Percentiles rank a stretch among this genome's conserved stretches.
phyloP scores from a whole-genome alignment of 2,797 vertebrate species.

The Champsocephalus esox region DNA sequence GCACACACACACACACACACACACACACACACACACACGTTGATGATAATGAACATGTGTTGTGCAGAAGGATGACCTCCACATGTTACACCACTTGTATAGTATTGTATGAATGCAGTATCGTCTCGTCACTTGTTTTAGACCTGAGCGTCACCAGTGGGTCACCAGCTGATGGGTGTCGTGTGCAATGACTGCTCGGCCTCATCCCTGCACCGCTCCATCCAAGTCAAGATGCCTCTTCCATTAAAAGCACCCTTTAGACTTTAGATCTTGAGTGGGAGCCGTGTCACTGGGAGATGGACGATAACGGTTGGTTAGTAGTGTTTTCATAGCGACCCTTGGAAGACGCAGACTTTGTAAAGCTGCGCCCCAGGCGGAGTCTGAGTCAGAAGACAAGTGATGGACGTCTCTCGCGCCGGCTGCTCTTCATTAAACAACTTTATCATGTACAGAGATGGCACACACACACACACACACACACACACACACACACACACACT shows the following conservation, averaged over 20 bases:
- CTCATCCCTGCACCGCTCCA: too few relatives aligned
- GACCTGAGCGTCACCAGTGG: too few relatives aligned
- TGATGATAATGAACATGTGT: too few relatives aligned
- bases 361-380: slow-evolving; percentile 23
- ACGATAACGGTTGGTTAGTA: background rate
- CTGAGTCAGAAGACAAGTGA: slow-evolving; percentile 52
- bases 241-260: background rate
- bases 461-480: slow-evolving; percentile 17
- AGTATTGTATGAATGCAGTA: too few relatives aligned
- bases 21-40: too few relatives aligned
- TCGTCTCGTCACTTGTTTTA: too few relatives aligned
- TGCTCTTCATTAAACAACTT: slow-evolving; percentile 66
- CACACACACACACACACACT: background rate
- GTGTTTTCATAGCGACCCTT: slow-evolving; percentile 13
- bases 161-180: too few relatives aligned
- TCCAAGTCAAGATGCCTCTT: background rate
- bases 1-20: too few relatives aligned
- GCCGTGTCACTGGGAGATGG: background rate
- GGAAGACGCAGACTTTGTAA: slow-evolving; percentile 12
- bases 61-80: too few relatives aligned
- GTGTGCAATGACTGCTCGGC: too few relatives aligned
- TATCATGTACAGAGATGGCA: slow-evolving; percentile 43
- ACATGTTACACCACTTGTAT: too few relatives aligned
- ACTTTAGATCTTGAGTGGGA: background rate
- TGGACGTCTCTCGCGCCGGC: slow-evolving; percentile 20